phyloP scores from a whole-genome alignment of 2,797 vertebrate genomes.

The Rhinatrema bivittatum region DNA sequence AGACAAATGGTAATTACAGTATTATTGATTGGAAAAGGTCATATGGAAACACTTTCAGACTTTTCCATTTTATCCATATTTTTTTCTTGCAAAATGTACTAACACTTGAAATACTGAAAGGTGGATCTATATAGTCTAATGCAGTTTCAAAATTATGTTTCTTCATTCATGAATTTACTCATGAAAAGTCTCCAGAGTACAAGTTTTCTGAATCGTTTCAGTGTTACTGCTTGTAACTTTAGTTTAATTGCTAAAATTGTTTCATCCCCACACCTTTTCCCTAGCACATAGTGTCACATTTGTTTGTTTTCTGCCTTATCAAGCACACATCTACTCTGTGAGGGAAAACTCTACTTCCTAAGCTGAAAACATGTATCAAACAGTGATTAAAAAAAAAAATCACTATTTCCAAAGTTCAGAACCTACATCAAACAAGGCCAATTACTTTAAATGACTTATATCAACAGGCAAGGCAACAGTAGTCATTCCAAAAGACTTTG shows the following conservation, averaged over 20 bases:
- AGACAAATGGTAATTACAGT: not conserved
- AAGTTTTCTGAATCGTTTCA: no score
- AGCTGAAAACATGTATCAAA: conserved; percentile 74
- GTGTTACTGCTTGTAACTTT: no score
- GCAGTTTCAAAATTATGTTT: no score
- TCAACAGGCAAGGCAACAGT: conserved; percentile 57
- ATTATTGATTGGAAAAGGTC: conserved; percentile 14
- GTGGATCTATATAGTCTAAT: no score
- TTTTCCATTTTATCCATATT: not conserved
- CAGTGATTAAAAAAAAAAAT: conserved; percentile 86
- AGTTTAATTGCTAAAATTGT: no score
- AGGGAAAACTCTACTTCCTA: conserved; percentile 73
- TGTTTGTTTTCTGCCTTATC: conserved; percentile 71
- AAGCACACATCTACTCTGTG: conserved; percentile 68
- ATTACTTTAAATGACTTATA: conserved; percentile 80
- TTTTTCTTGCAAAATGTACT: not conserved
- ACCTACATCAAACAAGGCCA: conserved; percentile 75
- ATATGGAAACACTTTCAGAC: not conserved
- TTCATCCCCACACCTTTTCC: conserved; percentile 59
- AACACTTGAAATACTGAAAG: conserved; percentile 4
- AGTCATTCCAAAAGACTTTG: conserved; percentile 62
- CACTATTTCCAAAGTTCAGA: conserved; percentile 71
- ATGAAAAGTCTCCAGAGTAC: no score
- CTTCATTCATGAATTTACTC: no score
- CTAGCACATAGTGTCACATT: conserved; percentile 58